Base-by-base conservation (phyloP, 2,797 vertebrate species). In the Petrocephalus schoutedeni region DNA sequence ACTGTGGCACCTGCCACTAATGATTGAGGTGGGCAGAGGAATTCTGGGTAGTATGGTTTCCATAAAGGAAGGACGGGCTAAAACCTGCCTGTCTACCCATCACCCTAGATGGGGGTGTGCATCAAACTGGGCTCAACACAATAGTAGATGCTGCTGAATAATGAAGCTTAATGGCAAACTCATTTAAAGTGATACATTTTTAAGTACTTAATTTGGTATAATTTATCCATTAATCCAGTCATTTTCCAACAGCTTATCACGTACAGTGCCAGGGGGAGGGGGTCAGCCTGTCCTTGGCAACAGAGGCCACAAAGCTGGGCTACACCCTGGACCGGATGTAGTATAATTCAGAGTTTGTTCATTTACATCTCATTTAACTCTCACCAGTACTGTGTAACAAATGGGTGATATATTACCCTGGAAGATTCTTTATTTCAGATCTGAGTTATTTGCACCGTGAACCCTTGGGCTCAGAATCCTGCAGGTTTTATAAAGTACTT, bases 31-130 rank as follows among this genome's bases (percentile, higher is more conserved):
- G 87, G 28, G 67, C 77, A 59, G 4, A 87, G 74, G 86, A 36
- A 89, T 89, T 86, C 86, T 56, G 88, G 87, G 87, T 85, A 64
- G 8, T 83, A 83, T 10, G 32, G 71, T 36, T 41, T 74, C 71
- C 16, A 41, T 45, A 19, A 74, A 74, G 16, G 71, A 41, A 74
- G 14, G 32, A 36, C 6, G 5, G 32, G 4, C 36, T 74, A 74
- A 74, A 74, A 74, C 6, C 71, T 41, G 6, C 32, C 32, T 41
- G 14, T 74, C 16, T 41, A 74, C 32, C 71, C 32, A 16, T 74
- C 2, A 5, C 14, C 36, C 16, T 28, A 5, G 23, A 5, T 8
- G 21, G 61, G 21, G 21, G 23, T 58, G 12, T 54, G 9, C 19
- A 21, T 59, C 19, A 59, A 28, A 64, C 61, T 10, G 32, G 10